Evolutionary conservation across 2,113 vertebrate genomes (phyloP).

Genomic region (Neotoma lepida): DNA sequence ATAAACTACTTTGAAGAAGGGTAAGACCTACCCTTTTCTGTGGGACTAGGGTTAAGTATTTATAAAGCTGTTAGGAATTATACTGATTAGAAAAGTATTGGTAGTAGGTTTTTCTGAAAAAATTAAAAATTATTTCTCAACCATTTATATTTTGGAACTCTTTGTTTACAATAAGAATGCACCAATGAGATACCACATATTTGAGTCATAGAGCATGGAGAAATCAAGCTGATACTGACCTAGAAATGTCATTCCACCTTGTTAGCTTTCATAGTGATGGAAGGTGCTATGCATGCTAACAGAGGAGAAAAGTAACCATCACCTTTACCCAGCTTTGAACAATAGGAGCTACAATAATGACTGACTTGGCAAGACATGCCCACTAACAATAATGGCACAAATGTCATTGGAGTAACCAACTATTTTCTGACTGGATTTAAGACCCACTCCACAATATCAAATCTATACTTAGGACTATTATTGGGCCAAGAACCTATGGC

Average conservation of each 20-base stretch:
- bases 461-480: background rate
- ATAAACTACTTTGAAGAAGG: background rate
- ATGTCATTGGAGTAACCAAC: background rate
- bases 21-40: background rate
- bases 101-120: background rate
- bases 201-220: background rate
- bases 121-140: background rate
- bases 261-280: background rate
- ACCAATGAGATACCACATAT: background rate
- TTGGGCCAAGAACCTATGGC: background rate
- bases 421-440: background rate
- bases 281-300: background rate
- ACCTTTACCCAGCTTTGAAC: background rate
- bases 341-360: background rate
- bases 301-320: background rate
- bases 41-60: background rate
- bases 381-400: background rate
- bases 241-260: background rate
- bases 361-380: background rate
- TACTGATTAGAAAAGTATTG: background rate
- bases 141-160: background rate
- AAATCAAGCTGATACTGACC: background rate
- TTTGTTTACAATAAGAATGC: background rate
- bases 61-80: background rate
- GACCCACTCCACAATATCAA: background rate